Evolutionary conservation across 2,113 vertebrate species (phyloP).

Genomic region (human): GRCh38 chr3:105383001-105383500

Average conservation of each 20-base stretch:
- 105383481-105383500: not conserved
- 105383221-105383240: not conserved
- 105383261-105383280: not conserved
- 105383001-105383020: too few relatives aligned
- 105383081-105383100: not conserved
- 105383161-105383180: not conserved
- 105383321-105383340: not conserved
- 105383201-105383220: not conserved
- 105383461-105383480: constrained; percentile 19
- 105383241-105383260: not conserved
- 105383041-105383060: too few relatives aligned
- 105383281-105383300: not conserved
- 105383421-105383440: not conserved
- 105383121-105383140: not conserved
- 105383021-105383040: too few relatives aligned
- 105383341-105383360: not conserved
- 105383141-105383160: not conserved
- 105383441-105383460: not conserved
- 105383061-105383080: too few relatives aligned
- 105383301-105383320: not conserved
- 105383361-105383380: not conserved
- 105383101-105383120: not conserved
- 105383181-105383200: not conserved
- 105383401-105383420: not conserved
- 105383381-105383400: not conserved